Conservation (phyloP, 37 sponge, comb jelly and placozoan species). For the Bolinopsis microptera region DNA sequence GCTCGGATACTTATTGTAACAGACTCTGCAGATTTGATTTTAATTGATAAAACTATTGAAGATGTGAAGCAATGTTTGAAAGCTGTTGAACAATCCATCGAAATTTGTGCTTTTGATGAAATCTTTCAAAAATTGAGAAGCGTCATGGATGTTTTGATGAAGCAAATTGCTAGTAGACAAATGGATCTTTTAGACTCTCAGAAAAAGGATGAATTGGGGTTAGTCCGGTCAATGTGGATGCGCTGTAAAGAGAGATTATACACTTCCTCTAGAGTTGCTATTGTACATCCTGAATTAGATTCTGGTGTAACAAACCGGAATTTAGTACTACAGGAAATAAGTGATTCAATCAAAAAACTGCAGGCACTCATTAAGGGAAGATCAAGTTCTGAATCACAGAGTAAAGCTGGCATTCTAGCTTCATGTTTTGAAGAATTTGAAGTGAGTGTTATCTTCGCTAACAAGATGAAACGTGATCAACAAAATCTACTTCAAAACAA, state of each 20-base stretch:
- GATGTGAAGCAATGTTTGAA: background rate
- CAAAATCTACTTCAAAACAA: background rate
- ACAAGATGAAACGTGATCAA: conserved; percentile 29
- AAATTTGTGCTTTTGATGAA: conserved; percentile 19
- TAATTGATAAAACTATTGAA: conserved; percentile 22
- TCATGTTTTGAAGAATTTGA: conserved; percentile 42
- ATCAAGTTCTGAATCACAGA: conserved; percentile 34
- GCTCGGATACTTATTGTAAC: conserved; percentile 18
- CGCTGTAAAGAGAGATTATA: conserved; percentile 41
- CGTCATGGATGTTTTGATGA: conserved; percentile 40
- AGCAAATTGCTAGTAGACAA: conserved; percentile 48
- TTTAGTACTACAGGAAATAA: conserved; percentile 37
- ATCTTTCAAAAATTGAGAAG: background rate
- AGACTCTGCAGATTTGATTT: conserved; percentile 50
- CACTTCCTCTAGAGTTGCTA: conserved; percentile 26
- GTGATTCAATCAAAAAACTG: background rate
- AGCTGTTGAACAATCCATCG: conserved; percentile 10
- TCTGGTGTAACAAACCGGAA: conserved; percentile 22
- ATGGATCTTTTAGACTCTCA: conserved; percentile 33
- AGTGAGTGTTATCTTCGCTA: conserved; percentile 14
- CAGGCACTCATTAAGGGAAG: conserved; percentile 9
- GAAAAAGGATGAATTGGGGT: conserved; percentile 6
- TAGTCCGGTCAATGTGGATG: conserved; percentile 56
- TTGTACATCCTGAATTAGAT: conserved; percentile 43
- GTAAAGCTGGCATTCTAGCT: conserved; percentile 34